Conservation (phyloP, 1,140 invertebrate genomes). For the Phymorhynchus buccinoides region DNA sequence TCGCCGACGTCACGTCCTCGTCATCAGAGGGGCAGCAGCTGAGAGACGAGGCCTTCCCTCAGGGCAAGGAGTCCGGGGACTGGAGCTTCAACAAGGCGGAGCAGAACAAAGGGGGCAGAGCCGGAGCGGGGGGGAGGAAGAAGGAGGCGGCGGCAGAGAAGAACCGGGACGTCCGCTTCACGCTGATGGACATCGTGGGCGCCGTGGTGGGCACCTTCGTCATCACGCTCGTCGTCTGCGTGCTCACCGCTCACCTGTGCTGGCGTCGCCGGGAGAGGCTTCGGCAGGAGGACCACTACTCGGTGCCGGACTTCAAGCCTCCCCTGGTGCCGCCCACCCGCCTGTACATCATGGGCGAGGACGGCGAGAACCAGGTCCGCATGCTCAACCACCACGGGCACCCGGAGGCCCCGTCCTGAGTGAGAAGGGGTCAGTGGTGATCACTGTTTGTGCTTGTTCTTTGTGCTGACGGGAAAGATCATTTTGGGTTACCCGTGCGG, state of each 20-base stretch:
- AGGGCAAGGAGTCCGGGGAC: conserved; percentile 7
- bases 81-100: conserved; percentile 44
- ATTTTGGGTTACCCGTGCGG: too few relatives aligned
- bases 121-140: neutral
- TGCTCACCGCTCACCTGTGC: conserved; percentile 66
- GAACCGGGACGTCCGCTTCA: conserved; percentile 50
- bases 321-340: conserved; percentile 30
- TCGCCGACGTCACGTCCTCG: conserved; percentile 24
- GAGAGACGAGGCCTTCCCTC: conserved; percentile 36
- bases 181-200: conserved; percentile 66
- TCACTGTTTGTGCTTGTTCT: neutral
- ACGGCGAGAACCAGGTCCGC: conserved; percentile 44
- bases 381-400: conserved; percentile 48
- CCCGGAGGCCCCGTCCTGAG: conserved; percentile 42
- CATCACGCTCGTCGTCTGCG: conserved; percentile 66
- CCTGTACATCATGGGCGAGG: conserved; percentile 50
- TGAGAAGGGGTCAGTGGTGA: neutral
- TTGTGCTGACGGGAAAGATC: too few relatives aligned
- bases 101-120: conserved; percentile 5
- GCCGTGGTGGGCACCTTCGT: conserved; percentile 71
- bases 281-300: conserved; percentile 47
- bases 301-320: conserved; percentile 46
- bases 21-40: conserved; percentile 39
- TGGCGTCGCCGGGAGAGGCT: conserved; percentile 53
- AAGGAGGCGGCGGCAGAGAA: neutral